Conservation (phyloP, 2,797 vertebrate species). For the Pogoniulus pusillus region DNA sequence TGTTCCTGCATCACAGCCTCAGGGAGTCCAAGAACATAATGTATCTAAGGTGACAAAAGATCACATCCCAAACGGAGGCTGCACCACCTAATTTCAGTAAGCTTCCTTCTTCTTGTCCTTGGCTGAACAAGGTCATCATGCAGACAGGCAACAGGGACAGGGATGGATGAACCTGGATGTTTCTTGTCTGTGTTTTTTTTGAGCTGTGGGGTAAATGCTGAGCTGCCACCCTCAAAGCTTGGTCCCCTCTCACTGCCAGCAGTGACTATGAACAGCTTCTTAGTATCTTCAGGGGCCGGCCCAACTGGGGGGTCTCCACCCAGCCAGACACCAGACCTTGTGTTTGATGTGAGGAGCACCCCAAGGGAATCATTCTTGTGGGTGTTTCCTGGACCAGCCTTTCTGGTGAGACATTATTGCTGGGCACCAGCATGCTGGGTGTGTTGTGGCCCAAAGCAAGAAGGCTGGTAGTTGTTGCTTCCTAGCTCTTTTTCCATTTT, state of each 20-base stretch:
- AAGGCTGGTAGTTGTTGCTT: neutral
- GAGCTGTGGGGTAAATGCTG: fast-evolving
- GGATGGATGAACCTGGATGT: fast-evolving
- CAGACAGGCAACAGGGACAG: neutral
- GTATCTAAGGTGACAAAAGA: neutral
- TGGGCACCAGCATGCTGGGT: neutral
- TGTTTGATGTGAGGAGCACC: neutral
- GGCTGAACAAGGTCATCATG: fast-evolving
- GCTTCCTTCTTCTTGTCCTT: neutral
- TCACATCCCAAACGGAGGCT: neutral
- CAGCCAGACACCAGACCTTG: neutral
- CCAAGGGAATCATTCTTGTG: fast-evolving
- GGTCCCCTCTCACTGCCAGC: neutral
- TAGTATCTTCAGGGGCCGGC: neutral
- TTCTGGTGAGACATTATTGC: neutral
- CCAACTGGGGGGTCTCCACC: fast-evolving
- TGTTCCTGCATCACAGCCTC: neutral
- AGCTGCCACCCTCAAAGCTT: neutral
- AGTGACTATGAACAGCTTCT: neutral
- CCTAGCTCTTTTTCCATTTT: neutral
- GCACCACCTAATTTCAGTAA: neutral
- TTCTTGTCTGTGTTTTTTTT: neutral
- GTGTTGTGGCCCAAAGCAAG: neutral
- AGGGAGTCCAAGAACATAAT: fast-evolving
- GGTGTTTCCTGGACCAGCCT: neutral